These are phyloP conservation scores for Aptenodytes forsteri DNA, from an alignment of 2,113 vertebrate genomes.

Conservation along the genomic window DNA sequence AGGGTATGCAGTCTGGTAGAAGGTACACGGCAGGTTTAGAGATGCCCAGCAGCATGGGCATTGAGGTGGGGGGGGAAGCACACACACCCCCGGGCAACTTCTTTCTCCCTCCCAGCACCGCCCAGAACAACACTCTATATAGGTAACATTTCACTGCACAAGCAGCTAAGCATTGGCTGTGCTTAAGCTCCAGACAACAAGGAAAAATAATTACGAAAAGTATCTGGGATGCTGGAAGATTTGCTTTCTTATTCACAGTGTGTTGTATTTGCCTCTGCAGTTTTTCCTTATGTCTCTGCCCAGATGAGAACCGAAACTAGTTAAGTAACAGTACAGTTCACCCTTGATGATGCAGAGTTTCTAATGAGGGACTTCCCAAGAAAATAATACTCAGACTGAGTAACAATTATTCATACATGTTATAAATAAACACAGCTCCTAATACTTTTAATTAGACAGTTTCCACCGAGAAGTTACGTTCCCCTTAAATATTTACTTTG, in stretches of 20 bases:
- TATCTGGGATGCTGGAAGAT: conserved; percentile 7
- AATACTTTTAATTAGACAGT: conserved; percentile 33
- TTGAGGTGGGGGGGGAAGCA: not conserved
- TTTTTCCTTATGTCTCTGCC: not conserved
- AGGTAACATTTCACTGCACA: accelerated
- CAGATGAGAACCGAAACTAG: conserved; percentile 45
- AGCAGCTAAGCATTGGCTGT: not conserved
- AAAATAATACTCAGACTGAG: conserved; percentile 54
- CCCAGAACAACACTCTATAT: accelerated
- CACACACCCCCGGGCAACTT: not conserved
- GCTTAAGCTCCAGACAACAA: not conserved
- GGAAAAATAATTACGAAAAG: not conserved
- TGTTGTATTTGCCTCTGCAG: not conserved
- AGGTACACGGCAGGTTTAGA: not conserved
- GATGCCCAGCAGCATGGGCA: not conserved
- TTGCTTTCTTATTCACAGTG: not conserved
- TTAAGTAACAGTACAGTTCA: conserved; percentile 49
- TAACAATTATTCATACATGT: conserved; percentile 55
- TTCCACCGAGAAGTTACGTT: not conserved
- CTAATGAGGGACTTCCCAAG: conserved; percentile 74
- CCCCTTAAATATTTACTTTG: not conserved
- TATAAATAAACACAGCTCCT: conserved; percentile 55
- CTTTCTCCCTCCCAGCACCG: not conserved
- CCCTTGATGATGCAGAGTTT: conserved; percentile 60
- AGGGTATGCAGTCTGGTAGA: not conserved